phyloP scores from a whole-genome alignment of 2,888 invertebrate genomes.

The Noctuana brunneofusca region DNA sequence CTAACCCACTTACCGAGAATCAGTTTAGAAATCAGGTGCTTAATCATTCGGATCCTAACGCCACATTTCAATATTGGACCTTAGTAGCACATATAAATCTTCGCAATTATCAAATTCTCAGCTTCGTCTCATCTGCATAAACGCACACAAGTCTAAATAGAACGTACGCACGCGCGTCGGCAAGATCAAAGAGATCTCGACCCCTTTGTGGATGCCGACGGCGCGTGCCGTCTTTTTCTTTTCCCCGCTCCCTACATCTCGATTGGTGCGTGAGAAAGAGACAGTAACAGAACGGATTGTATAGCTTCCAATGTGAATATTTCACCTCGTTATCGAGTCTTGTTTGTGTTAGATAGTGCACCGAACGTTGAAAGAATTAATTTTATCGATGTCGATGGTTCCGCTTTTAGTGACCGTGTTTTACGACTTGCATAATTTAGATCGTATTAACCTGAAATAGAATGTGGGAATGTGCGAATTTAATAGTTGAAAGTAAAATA shows the following conservation, averaged over 20 bases:
- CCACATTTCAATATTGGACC: constrained; percentile 45
- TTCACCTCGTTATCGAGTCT: constrained; percentile 83
- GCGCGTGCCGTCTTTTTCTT: constrained; percentile 77
- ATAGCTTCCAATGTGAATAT: constrained; percentile 80
- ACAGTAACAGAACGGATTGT: constrained; percentile 68
- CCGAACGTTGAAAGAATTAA: constrained; percentile 51
- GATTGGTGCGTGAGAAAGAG: constrained; percentile 60
- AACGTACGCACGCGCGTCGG: constrained; percentile 77
- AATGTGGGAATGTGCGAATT: constrained; percentile 19
- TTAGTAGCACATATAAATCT: constrained; percentile 70
- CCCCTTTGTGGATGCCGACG: constrained; percentile 80
- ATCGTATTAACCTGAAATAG: constrained; percentile 22
- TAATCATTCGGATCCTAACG: constrained; percentile 26
- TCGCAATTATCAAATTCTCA: constrained; percentile 82
- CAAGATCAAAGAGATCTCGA: constrained; percentile 78
- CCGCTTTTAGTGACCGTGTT: constrained; percentile 22
- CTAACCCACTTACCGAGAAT: constrained; percentile 22
- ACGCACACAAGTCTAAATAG: constrained; percentile 61
- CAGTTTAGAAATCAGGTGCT: constrained; percentile 29
- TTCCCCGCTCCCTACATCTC: constrained; percentile 57
- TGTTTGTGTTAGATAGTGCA: constrained; percentile 81
- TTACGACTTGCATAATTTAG: constrained; percentile 28
- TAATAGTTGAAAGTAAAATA: constrained; percentile 27
- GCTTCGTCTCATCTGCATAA: constrained; percentile 77
- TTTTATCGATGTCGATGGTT: constrained; percentile 60